These are phyloP conservation scores for Platyrinchus mystaceus DNA, from an alignment of 2,797 vertebrate species.

Conservation along the genomic window DNA sequence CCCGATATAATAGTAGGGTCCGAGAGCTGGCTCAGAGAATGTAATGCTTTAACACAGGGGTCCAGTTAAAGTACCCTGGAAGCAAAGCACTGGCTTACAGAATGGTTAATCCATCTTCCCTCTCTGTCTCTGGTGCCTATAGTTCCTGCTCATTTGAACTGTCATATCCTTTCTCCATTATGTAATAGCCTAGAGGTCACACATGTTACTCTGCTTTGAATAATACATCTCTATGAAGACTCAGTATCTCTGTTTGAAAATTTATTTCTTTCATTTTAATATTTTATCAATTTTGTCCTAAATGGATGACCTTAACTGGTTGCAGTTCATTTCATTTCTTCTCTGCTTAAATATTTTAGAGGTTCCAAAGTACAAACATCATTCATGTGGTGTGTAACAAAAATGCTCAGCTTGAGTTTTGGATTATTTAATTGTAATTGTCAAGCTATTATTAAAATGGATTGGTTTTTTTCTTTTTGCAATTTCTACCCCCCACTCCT, in stretches of 20 bases:
- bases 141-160: slow-evolving; percentile 65
- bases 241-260: slow-evolving; percentile 73
- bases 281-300: slow-evolving; percentile 82
- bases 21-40: not conserved
- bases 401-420: slow-evolving; percentile 63
- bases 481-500: not conserved
- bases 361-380: slow-evolving; percentile 75
- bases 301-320: slow-evolving; percentile 81
- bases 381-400: slow-evolving; percentile 62
- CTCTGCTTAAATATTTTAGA: slow-evolving; percentile 80
- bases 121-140: slow-evolving; percentile 14
- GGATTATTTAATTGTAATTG: slow-evolving; percentile 70
- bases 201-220: slow-evolving; percentile 70
- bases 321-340: slow-evolving; percentile 78
- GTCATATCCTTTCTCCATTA: slow-evolving; percentile 62
- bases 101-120: slow-evolving; percentile 24
- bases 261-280: slow-evolving; percentile 82
- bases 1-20: not conserved
- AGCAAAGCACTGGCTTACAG: not conserved
- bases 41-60: not conserved
- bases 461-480: slow-evolving; percentile 6
- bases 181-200: slow-evolving; percentile 73
- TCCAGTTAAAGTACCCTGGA: not conserved
- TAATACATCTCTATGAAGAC: slow-evolving; percentile 75
- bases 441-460: slow-evolving; percentile 57